A percentile compares a stretch with the other conserved stretches of the same genome.
phyloP scores from a whole-genome alignment of 2,888 invertebrate genomes.

The Caenorhabditis sinica region DNA sequence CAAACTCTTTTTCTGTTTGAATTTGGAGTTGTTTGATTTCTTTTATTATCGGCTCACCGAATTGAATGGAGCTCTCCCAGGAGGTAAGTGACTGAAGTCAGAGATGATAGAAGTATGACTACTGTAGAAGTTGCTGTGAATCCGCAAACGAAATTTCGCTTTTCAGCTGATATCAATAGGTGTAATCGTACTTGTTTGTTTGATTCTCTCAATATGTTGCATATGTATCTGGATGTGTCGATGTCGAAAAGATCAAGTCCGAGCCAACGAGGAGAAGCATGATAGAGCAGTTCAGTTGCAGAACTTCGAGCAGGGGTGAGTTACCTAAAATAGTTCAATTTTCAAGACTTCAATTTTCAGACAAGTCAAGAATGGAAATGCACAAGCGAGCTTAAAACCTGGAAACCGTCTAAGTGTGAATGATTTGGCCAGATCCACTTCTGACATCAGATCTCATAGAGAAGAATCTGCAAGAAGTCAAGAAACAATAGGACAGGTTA shows the following conservation, averaged over 20 bases:
- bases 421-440: slow-evolving; percentile 27
- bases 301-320: slow-evolving; percentile 57
- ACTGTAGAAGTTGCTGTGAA: neutral
- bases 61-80: slow-evolving; percentile 48
- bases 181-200: slow-evolving; percentile 63
- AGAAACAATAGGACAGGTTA: slow-evolving; percentile 50
- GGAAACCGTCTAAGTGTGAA: slow-evolving; percentile 32
- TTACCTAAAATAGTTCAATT: neutral
- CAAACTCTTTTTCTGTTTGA: slow-evolving; percentile 16
- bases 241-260: slow-evolving; percentile 67
- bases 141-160: neutral
- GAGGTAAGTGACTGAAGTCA: slow-evolving; percentile 22
- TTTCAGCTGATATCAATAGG: slow-evolving; percentile 66
- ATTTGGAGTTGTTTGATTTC: slow-evolving; percentile 3
- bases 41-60: neutral
- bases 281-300: slow-evolving; percentile 66
- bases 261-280: slow-evolving; percentile 63
- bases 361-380: slow-evolving; percentile 46
- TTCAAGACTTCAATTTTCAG: slow-evolving; percentile 3
- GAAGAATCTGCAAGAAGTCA: slow-evolving; percentile 17
- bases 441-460: slow-evolving; percentile 32
- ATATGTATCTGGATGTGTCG: slow-evolving; percentile 69
- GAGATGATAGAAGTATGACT: neutral
- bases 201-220: slow-evolving; percentile 59
- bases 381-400: slow-evolving; percentile 21